Percentiles rank a stretch among this genome's conserved stretches.
Evolutionary conservation across 1,140 invertebrate species (phyloP).

Genomic region (Zaprionus nigranus): DNA sequence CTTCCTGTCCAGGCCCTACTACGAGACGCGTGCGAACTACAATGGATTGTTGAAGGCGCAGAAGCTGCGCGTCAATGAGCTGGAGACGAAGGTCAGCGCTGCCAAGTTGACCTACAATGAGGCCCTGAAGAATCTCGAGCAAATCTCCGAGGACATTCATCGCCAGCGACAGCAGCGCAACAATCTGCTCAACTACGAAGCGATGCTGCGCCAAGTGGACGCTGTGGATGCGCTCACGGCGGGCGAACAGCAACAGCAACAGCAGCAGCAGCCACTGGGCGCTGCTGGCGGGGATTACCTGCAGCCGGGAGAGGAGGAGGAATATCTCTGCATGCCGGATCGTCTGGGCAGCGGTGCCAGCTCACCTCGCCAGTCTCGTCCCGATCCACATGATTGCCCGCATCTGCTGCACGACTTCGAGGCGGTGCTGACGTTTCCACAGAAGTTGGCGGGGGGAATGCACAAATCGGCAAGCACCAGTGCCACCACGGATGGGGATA

Average conservation of each 20-base stretch:
- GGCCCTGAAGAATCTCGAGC: conserved; percentile 93
- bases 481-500: conserved; percentile 68
- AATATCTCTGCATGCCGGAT: conserved; percentile 84
- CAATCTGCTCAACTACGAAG: conserved; percentile 74
- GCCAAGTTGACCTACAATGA: conserved; percentile 94
- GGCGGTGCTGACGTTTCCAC: conserved; percentile 70
- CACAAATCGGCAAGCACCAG: conserved; percentile 80
- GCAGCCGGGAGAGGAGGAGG: conserved; percentile 49
- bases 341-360: conserved; percentile 73
- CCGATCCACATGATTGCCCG: conserved; percentile 84
- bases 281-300: conserved; percentile 39
- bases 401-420: conserved; percentile 80
- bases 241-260: conserved; percentile 13
- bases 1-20: conserved; percentile 90
- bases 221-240: conserved; percentile 49
- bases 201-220: conserved; percentile 69
- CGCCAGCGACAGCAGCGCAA: conserved; percentile 84
- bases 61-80: conserved; percentile 91
- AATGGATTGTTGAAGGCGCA: conserved; percentile 95
- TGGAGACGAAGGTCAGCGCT: conserved; percentile 91
- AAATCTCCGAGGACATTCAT: conserved; percentile 97
- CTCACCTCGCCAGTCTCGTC: conserved; percentile 63
- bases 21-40: conserved; percentile 95
- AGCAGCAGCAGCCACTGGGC: conserved; percentile 13
- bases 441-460: conserved; percentile 73